phyloP scores from a whole-genome alignment of 2,113 vertebrate species.

The Microtus ochrogaster region DNA sequence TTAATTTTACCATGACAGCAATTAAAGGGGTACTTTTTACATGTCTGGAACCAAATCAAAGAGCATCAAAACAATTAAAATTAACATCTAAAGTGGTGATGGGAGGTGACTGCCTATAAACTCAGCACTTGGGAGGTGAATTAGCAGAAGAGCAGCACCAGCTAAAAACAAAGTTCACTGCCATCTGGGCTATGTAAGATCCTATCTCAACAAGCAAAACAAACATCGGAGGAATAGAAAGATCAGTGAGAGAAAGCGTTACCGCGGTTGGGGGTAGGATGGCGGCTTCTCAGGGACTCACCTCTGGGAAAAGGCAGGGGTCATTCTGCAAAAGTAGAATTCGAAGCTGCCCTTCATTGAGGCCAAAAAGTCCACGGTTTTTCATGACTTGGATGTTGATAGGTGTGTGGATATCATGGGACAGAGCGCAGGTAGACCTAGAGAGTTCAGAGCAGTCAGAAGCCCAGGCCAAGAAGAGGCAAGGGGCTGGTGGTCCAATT shows the following conservation, averaged over 20 bases:
- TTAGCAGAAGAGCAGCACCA: neutral
- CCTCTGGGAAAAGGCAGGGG: slow-evolving; percentile 87
- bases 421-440: slow-evolving; percentile 85
- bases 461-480: neutral
- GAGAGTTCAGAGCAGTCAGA: slow-evolving; percentile 57
- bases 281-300: slow-evolving; percentile 73
- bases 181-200: neutral
- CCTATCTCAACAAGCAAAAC: neutral
- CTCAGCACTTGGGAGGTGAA: neutral
- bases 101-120: neutral
- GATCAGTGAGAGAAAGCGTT: neutral
- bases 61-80: slow-evolving; percentile 10
- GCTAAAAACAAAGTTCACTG: neutral
- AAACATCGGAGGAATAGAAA: neutral
- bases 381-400: slow-evolving; percentile 85
- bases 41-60: slow-evolving; percentile 1
- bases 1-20: neutral
- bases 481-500: neutral
- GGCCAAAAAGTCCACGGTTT: slow-evolving; percentile 81
- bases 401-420: slow-evolving; percentile 79
- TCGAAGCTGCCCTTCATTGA: slow-evolving; percentile 85
- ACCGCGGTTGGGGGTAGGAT: neutral
- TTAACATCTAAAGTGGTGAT: neutral
- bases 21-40: neutral
- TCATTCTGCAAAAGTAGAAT: slow-evolving; percentile 89